Evolutionary conservation across 2,888 invertebrate species (phyloP).

Genomic region (Dicyrtoma fusca): DNA sequence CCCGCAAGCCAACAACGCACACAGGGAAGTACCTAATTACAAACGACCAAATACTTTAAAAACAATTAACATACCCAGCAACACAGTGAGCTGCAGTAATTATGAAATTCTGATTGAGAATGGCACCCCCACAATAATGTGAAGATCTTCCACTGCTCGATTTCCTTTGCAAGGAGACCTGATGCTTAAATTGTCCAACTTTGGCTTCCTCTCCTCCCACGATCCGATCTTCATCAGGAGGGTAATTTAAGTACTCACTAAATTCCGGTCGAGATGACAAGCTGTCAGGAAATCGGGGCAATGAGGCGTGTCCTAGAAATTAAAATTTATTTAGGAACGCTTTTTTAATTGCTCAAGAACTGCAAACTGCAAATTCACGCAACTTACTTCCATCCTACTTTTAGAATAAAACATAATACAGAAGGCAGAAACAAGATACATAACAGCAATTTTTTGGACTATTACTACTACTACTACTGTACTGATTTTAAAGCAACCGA

Average conservation of each 20-base stretch:
- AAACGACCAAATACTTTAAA: conserved; percentile 23
- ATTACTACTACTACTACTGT: no score
- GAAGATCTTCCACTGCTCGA: conserved; percentile 10
- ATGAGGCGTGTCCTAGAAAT: background rate
- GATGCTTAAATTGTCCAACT: conserved; percentile 58
- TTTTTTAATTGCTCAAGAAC: no score
- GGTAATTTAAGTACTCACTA: conserved; percentile 1
- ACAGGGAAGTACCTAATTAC: conserved; percentile 27
- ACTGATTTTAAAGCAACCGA: no score
- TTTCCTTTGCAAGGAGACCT: conserved; percentile 47
- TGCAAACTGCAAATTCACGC: no score
- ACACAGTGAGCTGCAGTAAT: conserved; percentile 33
- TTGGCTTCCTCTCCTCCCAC: conserved; percentile 57
- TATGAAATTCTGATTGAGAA: conserved; percentile 38
- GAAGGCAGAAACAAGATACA: no score
- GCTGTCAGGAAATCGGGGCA: conserved; percentile 27
- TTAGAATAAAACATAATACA: no score
- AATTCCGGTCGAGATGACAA: conserved; percentile 10
- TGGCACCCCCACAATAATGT: conserved; percentile 46
- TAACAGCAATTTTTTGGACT: no score
- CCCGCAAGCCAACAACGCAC: no score
- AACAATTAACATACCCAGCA: no score
- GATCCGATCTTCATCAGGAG: conserved; percentile 47
- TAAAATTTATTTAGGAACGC: no score
- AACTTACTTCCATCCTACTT: no score